Evolutionary conservation across 1,140 invertebrate species (phyloP).

Genomic region (Theocolax elegans): DNA sequence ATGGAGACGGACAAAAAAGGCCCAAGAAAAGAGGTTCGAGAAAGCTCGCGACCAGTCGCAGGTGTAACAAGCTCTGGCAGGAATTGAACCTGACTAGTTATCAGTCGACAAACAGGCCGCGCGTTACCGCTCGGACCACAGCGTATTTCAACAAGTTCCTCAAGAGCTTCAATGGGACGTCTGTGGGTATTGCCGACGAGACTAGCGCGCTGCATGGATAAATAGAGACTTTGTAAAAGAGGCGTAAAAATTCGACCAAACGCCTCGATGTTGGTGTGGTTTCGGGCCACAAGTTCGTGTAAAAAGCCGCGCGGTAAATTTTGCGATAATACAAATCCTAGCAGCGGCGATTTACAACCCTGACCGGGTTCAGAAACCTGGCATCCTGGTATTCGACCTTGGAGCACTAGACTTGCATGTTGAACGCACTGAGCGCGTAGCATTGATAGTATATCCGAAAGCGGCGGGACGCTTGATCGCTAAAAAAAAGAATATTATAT

Average conservation of each 20-base stretch:
- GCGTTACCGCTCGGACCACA: slow-evolving; percentile 68
- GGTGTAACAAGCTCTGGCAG: slow-evolving; percentile 77
- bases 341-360: slow-evolving; percentile 67
- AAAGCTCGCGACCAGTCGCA: slow-evolving; percentile 83
- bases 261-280: slow-evolving; percentile 66
- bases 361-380: slow-evolving; percentile 45
- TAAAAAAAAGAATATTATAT: slow-evolving; percentile 58
- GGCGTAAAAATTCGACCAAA: slow-evolving; percentile 79
- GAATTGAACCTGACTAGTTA: slow-evolving; percentile 81
- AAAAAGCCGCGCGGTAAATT: slow-evolving; percentile 76
- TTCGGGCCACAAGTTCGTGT: slow-evolving; percentile 73
- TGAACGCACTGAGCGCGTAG: slow-evolving; percentile 74
- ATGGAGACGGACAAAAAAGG: slow-evolving; percentile 90
- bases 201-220: slow-evolving; percentile 76
- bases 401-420: slow-evolving; percentile 72
- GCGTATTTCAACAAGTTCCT: slow-evolving; percentile 79
- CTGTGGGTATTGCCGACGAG: slow-evolving; percentile 78
- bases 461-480: slow-evolving; percentile 71
- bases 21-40: slow-evolving; percentile 85
- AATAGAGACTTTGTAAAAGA: slow-evolving; percentile 76
- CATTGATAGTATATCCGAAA: slow-evolving; percentile 70
- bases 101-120: slow-evolving; percentile 82
- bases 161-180: slow-evolving; percentile 73
- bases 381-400: slow-evolving; percentile 68
- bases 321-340: slow-evolving; percentile 73